phyloP scores from a whole-genome alignment of 2,888 invertebrate genomes.

The Apoda limacodes region DNA sequence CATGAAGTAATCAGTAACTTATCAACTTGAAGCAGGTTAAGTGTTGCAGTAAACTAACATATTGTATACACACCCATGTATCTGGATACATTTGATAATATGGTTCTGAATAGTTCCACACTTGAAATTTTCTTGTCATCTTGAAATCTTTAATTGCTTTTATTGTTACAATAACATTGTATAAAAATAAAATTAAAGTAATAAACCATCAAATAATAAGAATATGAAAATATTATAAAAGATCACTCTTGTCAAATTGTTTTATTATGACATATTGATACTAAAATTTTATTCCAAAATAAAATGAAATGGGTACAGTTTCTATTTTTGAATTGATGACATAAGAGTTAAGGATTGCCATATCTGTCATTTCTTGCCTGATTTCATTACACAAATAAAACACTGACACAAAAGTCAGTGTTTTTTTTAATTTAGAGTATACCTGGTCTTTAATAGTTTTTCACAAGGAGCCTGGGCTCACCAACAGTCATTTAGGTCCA shows the following conservation, averaged over 20 bases:
- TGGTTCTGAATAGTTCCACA: conserved; percentile 65
- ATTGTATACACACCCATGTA: conserved; percentile 43
- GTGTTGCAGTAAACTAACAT: too few species aligned
- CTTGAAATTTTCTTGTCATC: conserved; percentile 67
- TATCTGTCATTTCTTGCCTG: too few species aligned
- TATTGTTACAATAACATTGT: conserved; percentile 42
- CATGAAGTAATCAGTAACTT: too few species aligned
- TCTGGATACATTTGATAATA: conserved; percentile 65
- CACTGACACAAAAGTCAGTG: too few species aligned
- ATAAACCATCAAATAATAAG: conserved; percentile 40
- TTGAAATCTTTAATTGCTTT: conserved; percentile 34
- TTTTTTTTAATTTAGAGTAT: too few species aligned
- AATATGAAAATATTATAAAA: conserved; percentile 36
- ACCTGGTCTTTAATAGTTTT: too few species aligned
- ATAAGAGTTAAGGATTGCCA: conserved; percentile 13
- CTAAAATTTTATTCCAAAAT: conserved; percentile 41
- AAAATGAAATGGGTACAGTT: conserved; percentile 26
- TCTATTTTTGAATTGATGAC: conserved; percentile 41
- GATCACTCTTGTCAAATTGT: conserved; percentile 46
- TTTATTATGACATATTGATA: conserved; percentile 48
- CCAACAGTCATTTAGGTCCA: too few species aligned
- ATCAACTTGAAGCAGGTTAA: too few species aligned
- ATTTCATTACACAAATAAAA: too few species aligned
- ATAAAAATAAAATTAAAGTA: conserved; percentile 34
- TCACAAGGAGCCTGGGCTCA: too few species aligned